Conservation (phyloP, 92 coral and sea anemone genomes). For the Heliopora coerulea region DNA sequence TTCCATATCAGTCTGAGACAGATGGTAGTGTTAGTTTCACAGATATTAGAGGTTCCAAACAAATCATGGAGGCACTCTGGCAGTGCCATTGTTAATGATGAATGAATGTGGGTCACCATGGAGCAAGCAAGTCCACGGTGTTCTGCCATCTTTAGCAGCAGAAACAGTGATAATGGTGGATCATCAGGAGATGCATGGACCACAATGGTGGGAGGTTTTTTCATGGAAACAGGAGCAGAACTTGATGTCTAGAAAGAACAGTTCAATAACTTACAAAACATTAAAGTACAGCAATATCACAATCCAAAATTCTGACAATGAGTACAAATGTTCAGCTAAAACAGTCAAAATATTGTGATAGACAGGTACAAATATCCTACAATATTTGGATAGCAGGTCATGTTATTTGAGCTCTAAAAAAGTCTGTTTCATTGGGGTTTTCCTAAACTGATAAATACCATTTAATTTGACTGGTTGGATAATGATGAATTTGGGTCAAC, state of each 20-base stretch:
- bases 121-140: conserved; percentile 64
- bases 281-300: too few species aligned
- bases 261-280: too few species aligned
- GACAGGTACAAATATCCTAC: too few species aligned
- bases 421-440: too few species aligned
- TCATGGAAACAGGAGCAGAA: not conserved
- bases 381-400: too few species aligned
- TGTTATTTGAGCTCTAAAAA: too few species aligned
- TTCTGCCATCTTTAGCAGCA: conserved; percentile 64
- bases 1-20: conserved; percentile 82
- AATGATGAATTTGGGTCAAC: too few species aligned
- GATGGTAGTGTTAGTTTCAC: conserved; percentile 22
- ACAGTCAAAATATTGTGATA: too few species aligned
- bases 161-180: conserved; percentile 74
- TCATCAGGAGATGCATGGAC: conserved; percentile 81
- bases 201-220: conserved; percentile 60
- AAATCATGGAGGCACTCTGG: conserved; percentile 35
- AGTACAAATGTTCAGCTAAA: too few species aligned
- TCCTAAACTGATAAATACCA: too few species aligned
- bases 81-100: conserved; percentile 57
- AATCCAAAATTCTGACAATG: too few species aligned
- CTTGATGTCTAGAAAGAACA: conserved; percentile 11
- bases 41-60: conserved; percentile 25
- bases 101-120: conserved; percentile 64
- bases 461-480: too few species aligned